A percentile compares a stretch with the other conserved stretches of the same genome.
These are phyloP conservation scores for Verasper variegatus DNA, from an alignment of 2,113 vertebrate species.

Conservation along the genomic window DNA sequence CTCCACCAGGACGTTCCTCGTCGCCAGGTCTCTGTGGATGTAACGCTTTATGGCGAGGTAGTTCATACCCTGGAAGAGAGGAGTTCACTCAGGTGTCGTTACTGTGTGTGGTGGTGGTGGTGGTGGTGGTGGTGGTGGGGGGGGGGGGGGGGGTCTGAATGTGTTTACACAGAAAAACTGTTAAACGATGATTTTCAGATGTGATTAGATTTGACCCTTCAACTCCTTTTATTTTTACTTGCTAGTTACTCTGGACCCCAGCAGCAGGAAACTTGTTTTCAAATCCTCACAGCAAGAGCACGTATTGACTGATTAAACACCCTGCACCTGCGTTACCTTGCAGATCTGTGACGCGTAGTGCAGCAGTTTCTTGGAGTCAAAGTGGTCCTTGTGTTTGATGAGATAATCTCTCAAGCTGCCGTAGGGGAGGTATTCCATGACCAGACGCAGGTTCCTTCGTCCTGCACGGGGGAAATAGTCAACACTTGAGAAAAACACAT, in stretches of 20 bases:
- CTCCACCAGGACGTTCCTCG: slow-evolving; percentile 96
- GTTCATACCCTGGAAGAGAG: slow-evolving; percentile 92
- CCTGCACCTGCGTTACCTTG: slow-evolving; percentile 84
- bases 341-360: slow-evolving; percentile 95
- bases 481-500: neutral
- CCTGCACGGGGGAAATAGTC: slow-evolving; percentile 72
- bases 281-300: too few relatives aligned
- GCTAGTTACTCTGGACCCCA: too few relatives aligned
- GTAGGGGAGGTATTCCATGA: slow-evolving; percentile 98
- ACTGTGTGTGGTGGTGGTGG: neutral
- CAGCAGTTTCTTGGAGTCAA: slow-evolving; percentile 93
- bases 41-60: slow-evolving; percentile 95
- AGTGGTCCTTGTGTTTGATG: slow-evolving; percentile 92
- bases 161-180: too few relatives aligned
- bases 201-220: too few relatives aligned
- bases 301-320: too few relatives aligned
- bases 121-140: too few relatives aligned
- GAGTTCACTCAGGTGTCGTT: too few relatives aligned
- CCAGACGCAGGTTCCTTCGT: slow-evolving; percentile 91
- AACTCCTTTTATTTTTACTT: too few relatives aligned
- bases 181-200: too few relatives aligned
- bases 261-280: too few relatives aligned
- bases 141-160: neutral
- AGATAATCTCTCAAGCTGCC: slow-evolving; percentile 98
- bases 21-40: slow-evolving; percentile 96